Evolutionary conservation across 2,113 vertebrate species (phyloP).

Genomic region (Lophochroa leadbeateri): DNA sequence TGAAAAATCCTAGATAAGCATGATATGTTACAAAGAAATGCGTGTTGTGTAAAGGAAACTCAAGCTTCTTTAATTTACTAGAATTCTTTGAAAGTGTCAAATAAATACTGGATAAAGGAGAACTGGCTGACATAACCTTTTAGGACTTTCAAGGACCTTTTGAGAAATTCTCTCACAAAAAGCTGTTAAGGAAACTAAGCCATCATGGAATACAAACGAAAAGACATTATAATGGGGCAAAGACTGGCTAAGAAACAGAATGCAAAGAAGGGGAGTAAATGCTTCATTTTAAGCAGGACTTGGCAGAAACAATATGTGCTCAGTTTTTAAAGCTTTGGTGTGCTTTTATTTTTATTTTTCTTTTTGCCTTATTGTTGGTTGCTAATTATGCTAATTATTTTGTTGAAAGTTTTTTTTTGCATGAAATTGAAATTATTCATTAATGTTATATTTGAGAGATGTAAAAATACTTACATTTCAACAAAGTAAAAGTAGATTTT

Average conservation of each 20-base stretch:
- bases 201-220: not conserved
- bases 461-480: not conserved
- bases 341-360: not conserved
- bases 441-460: not conserved
- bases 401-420: not conserved
- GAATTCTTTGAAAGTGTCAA: slow-evolving; percentile 32
- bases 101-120: slow-evolving; percentile 46
- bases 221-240: not conserved
- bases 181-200: slow-evolving; percentile 27
- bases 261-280: not conserved
- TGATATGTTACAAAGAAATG: not conserved
- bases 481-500: not conserved
- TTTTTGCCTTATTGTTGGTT: not conserved
- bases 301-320: not conserved
- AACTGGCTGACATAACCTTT: slow-evolving; percentile 30
- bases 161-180: slow-evolving; percentile 39
- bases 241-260: not conserved
- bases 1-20: slow-evolving; percentile 5
- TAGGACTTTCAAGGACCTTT: slow-evolving; percentile 47
- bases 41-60: slow-evolving; percentile 1
- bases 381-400: not conserved
- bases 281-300: not conserved
- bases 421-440: not conserved
- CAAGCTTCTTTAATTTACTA: slow-evolving; percentile 44
- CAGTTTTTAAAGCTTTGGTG: not conserved